A percentile compares a stretch with the other conserved stretches of the same genome.
Evolutionary conservation across 2,113 vertebrate genomes (phyloP).

Genomic region (pig (Sus scrofa)): T2T-Sscrofa CM000822.6:73905001-73905500

Average conservation of each 20-base stretch:
- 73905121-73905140: slow-evolving; percentile 15
- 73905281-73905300: background rate
- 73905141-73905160: background rate
- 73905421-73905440: no score
- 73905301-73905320: no score
- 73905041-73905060: background rate
- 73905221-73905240: background rate
- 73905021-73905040: background rate
- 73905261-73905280: background rate
- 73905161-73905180: background rate
- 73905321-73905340: no score
- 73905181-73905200: background rate
- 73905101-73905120: background rate
- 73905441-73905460: no score
- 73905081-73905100: background rate
- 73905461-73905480: no score
- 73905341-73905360: no score
- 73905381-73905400: no score
- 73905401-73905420: no score
- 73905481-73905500: no score
- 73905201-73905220: background rate
- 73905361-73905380: no score
- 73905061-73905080: background rate
- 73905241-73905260: background rate
- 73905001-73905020: background rate